Base-by-base conservation (phyloP, 2,888 invertebrate genomes). In the Pachymerium ferrugineum region DNA sequence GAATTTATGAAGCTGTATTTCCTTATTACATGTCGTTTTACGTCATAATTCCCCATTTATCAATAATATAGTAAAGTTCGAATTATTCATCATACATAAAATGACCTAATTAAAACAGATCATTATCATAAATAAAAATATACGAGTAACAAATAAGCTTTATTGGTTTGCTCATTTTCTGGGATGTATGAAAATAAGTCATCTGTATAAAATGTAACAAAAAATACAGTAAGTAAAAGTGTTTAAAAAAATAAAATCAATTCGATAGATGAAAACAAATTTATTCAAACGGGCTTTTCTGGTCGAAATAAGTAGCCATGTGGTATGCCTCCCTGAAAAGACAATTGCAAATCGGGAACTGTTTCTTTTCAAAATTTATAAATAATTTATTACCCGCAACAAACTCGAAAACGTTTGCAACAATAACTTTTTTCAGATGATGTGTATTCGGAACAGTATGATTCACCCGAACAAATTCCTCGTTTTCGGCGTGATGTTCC, bases 331-430 rank as follows among this genome's bases (percentile, higher is more conserved):
- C 3, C 4, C 42, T 42, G 14, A 42, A 42, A 42, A 42, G 3
- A 42, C 42, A 33, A 42, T n/a, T 14, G 16, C 42, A 42, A 3
- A 42, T 8, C 4, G 4, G 5, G 12, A 42, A 42, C 16, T 42
- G 16, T 42, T 42, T 42, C 3, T 14, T 42, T 42, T 33, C 5
- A 42, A n/a, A 8, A 42, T 8, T 4, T 42, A 3, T 8, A 42
- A 14, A 8, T 42, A n/a, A 3, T 5, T 70, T 28, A 28, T 30
- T 70, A 70, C 70, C 19, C 30, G 70, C 70, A 70, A 16, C 70
- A 70, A 12, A 70, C n/a, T 28, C 16, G 8, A 16, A 70, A 70
- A 29, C 70, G 70, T 30, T 70, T 70, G 29, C 70, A 70, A 70
- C 70, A 70, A 31, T 8, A 70, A 29, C 31, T 28, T 30, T 30